A percentile compares a stretch with the other conserved stretches of the same genome.
These are phyloP conservation scores for Heterochromis multidens DNA, from an alignment of 2,113 vertebrate species.

Conservation along the genomic window DNA sequence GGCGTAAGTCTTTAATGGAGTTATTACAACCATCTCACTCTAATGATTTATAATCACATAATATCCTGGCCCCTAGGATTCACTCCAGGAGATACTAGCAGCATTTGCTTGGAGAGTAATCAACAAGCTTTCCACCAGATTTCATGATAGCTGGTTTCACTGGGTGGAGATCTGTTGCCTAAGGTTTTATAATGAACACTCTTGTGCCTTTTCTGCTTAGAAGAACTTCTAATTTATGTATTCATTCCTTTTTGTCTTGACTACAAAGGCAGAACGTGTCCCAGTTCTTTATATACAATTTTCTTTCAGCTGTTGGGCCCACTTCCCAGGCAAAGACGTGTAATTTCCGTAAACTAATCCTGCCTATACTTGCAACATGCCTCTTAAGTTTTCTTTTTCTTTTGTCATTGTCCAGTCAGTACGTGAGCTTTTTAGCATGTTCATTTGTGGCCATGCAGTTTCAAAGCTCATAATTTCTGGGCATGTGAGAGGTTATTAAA, in stretches of 20 bases:
- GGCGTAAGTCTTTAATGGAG: conserved; percentile 23
- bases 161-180: conserved; percentile 49
- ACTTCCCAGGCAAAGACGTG: conserved; percentile 27
- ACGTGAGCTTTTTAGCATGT: neutral
- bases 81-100: conserved; percentile 26
- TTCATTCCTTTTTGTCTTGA: conserved; percentile 73
- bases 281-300: conserved; percentile 56
- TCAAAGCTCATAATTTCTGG: neutral
- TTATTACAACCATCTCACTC: conserved; percentile 29
- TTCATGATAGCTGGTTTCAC: conserved; percentile 6
- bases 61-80: conserved; percentile 33
- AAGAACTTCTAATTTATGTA: conserved; percentile 72
- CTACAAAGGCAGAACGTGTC: conserved; percentile 68
- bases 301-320: conserved; percentile 51
- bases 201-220: conserved; percentile 44
- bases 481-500: neutral
- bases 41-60: conserved; percentile 53
- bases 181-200: conserved; percentile 36
- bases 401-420: conserved; percentile 4
- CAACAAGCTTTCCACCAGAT: conserved; percentile 39
- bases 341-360: conserved; percentile 12
- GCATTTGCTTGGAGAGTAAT: conserved; percentile 34
- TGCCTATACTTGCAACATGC: neutral
- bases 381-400: neutral
- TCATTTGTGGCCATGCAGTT: neutral